Percentiles rank a stretch among this genome's conserved stretches.
Evolutionary conservation across 1,140 invertebrate species (phyloP).

Genomic region (Hormaphis cornu): DNA sequence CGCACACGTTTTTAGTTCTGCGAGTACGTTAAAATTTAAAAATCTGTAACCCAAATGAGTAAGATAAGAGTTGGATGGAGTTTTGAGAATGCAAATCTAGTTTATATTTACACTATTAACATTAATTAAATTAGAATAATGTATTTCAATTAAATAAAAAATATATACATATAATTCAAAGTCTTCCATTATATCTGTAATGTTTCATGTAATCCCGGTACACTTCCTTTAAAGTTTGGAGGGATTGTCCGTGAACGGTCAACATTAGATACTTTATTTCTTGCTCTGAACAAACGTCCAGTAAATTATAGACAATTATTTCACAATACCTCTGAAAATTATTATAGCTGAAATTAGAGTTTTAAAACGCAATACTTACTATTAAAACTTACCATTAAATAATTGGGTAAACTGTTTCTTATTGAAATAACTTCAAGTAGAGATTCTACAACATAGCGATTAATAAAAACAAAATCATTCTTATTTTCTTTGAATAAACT

Average conservation of each 20-base stretch:
- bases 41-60: no score
- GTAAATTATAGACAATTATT: neutral
- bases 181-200: conserved; percentile 2
- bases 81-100: neutral
- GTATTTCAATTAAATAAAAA: neutral
- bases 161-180: neutral
- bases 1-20: no score
- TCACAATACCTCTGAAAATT: neutral
- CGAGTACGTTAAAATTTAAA: no score
- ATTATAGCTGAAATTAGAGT: neutral
- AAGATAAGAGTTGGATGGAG: no score
- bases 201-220: neutral
- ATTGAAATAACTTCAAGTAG: neutral
- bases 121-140: no score
- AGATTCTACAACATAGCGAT: neutral
- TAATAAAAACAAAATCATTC: neutral
- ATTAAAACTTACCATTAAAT: neutral
- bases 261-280: neutral
- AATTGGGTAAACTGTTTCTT: no score
- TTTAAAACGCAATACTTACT: neutral
- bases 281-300: neutral
- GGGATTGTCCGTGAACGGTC: neutral
- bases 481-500: neutral
- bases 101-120: neutral
- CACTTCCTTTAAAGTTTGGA: neutral